Evolutionary conservation across 2,797 vertebrate species (phyloP).

Genomic region (Sphaeramia orbicularis): DNA sequence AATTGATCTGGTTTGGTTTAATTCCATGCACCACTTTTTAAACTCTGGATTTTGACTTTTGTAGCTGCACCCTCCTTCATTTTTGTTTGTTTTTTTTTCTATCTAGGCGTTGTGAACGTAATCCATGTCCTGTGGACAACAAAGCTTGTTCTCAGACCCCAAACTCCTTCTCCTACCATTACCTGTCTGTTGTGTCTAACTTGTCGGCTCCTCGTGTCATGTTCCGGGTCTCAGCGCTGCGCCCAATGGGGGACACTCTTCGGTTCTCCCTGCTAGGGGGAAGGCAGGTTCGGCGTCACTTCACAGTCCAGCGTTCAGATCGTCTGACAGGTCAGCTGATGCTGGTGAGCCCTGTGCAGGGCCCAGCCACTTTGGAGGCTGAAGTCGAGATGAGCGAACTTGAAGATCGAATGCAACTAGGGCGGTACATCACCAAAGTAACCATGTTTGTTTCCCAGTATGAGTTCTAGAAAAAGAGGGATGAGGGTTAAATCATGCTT

Average conservation of each 20-base stretch:
- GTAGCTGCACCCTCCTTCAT: not conserved
- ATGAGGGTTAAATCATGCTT: not conserved
- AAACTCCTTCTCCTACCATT: conserved; percentile 91
- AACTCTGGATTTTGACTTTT: not conserved
- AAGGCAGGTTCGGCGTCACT: conserved; percentile 78
- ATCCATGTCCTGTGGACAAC: conserved; percentile 89
- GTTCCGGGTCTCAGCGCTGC: conserved; percentile 89
- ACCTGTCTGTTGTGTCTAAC: conserved; percentile 90
- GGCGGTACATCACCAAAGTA: conserved; percentile 90
- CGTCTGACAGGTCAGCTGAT: conserved; percentile 88
- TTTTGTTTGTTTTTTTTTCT: conserved; percentile 12
- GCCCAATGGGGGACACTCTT: conserved; percentile 86
- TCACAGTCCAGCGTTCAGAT: conserved; percentile 86
- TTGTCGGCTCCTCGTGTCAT: conserved; percentile 86
- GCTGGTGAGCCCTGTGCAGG: conserved; percentile 84
- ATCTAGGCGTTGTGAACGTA: conserved; percentile 90
- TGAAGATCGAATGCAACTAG: conserved; percentile 84
- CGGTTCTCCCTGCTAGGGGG: conserved; percentile 86
- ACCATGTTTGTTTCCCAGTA: conserved; percentile 89
- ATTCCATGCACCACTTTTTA: not conserved
- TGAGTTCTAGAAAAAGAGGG: conserved; percentile 82
- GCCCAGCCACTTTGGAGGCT: conserved; percentile 86
- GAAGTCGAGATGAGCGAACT: conserved; percentile 93
- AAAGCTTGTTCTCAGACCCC: conserved; percentile 87
- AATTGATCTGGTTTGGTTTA: not conserved